These are phyloP conservation scores for Argopecten irradians DNA, from an alignment of 1,140 invertebrate genomes.

Conservation along the genomic window DNA sequence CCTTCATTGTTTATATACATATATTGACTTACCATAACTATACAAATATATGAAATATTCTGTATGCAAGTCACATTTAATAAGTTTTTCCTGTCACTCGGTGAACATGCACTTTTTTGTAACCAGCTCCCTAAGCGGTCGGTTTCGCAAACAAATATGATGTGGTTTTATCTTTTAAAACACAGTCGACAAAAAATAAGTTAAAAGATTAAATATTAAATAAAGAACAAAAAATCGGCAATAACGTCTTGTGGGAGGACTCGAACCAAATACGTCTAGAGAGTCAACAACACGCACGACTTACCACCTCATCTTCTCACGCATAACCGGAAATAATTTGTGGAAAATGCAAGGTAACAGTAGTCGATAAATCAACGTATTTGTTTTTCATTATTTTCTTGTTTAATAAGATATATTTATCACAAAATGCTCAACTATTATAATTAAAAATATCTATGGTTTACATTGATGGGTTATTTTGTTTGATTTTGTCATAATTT, in stretches of 20 bases:
- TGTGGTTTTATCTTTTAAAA: background rate
- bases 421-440: too few relatives aligned
- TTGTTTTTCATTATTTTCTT: background rate
- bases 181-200: background rate
- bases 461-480: background rate
- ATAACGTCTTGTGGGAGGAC: background rate
- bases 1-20: too few relatives aligned
- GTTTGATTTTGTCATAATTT: background rate
- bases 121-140: too few relatives aligned
- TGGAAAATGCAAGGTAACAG: background rate
- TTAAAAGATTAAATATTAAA: background rate
- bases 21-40: too few relatives aligned
- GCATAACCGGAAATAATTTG: background rate
- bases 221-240: background rate
- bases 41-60: too few relatives aligned
- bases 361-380: background rate
- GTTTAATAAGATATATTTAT: background rate
- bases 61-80: too few relatives aligned
- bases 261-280: constrained; percentile 12
- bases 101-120: too few relatives aligned
- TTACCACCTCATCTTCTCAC: background rate
- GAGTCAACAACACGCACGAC: background rate
- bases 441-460: background rate
- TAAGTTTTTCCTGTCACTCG: too few relatives aligned
- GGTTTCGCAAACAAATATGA: background rate